These are phyloP conservation scores for Polietes domitor DNA, from an alignment of 2,888 invertebrate species.

Conservation along the genomic window DNA sequence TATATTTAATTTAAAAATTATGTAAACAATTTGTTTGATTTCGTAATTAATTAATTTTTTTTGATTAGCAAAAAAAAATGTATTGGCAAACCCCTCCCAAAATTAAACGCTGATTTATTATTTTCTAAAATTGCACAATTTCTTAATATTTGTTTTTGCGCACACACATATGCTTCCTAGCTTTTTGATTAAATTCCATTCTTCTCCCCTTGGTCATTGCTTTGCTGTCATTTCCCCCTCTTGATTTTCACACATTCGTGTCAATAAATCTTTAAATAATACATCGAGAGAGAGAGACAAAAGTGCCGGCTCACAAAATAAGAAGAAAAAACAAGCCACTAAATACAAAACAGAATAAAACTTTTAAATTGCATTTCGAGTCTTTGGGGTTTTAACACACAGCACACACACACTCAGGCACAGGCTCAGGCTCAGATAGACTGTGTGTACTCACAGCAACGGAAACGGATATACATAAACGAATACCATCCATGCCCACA, in stretches of 20 bases:
- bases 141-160: no score
- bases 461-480: neutral
- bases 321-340: neutral
- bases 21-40: neutral
- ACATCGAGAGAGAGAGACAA: neutral
- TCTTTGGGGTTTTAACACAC: constrained; percentile 6
- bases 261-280: constrained; percentile 22
- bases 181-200: neutral
- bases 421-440: neutral
- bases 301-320: neutral
- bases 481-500: neutral
- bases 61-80: no score
- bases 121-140: no score
- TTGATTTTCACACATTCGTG: constrained; percentile 25
- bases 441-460: neutral
- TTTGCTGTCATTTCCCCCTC: neutral
- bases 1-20: no score
- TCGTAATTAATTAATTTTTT: neutral
- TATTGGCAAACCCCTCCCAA: no score
- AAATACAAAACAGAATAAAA: constrained; percentile 19
- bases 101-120: no score
- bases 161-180: no score
- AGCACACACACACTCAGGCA: neutral
- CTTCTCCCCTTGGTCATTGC: neutral
- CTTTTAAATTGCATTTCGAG: constrained; percentile 29